These are phyloP conservation scores for Aptenodytes forsteri DNA, from an alignment of 2,113 vertebrate species.

Conservation along the genomic window DNA sequence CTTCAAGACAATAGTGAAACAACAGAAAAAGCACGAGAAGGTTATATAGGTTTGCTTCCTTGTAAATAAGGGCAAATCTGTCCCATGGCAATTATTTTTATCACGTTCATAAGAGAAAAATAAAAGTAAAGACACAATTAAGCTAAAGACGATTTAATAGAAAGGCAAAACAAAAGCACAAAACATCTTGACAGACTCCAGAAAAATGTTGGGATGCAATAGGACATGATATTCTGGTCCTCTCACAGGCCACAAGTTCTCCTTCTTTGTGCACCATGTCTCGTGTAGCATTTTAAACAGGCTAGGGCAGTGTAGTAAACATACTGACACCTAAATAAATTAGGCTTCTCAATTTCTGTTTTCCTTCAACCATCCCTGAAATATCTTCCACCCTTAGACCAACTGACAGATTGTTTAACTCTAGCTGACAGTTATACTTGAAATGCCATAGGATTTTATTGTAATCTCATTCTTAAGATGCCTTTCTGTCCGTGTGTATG, in stretches of 20 bases:
- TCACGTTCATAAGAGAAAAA: neutral
- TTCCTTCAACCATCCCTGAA: neutral
- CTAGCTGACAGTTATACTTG: neutral
- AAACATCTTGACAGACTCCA: neutral
- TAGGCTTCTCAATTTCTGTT: neutral
- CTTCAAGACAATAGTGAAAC: neutral
- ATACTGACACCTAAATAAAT: neutral
- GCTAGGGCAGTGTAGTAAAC: neutral
- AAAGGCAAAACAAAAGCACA: neutral
- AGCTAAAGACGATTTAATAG: neutral
- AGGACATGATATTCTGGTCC: neutral
- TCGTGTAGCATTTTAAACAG: neutral
- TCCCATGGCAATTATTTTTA: neutral
- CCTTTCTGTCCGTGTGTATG: neutral
- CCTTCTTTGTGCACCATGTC: fast-evolving
- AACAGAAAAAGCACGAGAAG: neutral
- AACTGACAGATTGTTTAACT: neutral
- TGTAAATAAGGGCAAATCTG: neutral
- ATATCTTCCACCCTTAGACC: neutral
- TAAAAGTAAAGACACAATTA: neutral
- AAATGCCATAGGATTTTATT: neutral
- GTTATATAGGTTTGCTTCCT: neutral
- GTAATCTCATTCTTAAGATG: neutral
- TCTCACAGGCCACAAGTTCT: neutral
- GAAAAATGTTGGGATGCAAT: neutral